Base-by-base conservation (phyloP, 1,140 invertebrate genomes). In the Drosophila novamexicana region DNA sequence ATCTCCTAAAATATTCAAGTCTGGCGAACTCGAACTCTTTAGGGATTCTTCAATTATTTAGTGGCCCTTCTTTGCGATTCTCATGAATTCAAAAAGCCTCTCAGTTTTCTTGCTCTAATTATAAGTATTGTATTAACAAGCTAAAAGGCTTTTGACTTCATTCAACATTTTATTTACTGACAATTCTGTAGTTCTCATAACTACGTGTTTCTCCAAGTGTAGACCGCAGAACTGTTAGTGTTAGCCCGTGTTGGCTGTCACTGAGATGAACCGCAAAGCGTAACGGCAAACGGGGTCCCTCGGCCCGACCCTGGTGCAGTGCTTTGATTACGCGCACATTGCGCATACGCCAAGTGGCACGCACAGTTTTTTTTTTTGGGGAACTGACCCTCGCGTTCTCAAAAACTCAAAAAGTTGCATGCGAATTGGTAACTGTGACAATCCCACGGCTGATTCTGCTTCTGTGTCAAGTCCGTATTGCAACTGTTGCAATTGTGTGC, bases 311-410 rank as follows among this genome's bases (percentile, higher is more conserved):
- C 82, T 88, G 82, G 64, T 37, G 71, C 54, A 54, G 22, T 73
- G 71, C 71, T 86, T 86, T 82, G 75, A 88, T 86, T 86, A 86
- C 82, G 69, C 57, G 44, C 71, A 69, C 65, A 69, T 62, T 57
- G 53, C 68, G 59, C 81, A 80, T 80, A 84, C 81, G 81, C 64
- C 81, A 62, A 29, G 81, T 84, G 72, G 64, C 63, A 75, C 81
- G 78, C 47, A 14, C 6, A 18, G 16, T 34, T n/a, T n/a, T 32
- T 22, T n/a, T 12, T 58, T 34, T 14, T 14, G 14, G 34, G 14
- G 14, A 61, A 61, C 57, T 69, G 71, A 69, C 71, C 70, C 70
- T 45, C 49, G 45, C 42, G 12, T 49, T 37, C n/a, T 36, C 29
- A 10, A 58, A 53, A 18, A 36, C 18, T 34, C 1, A 18, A 59